A percentile compares a stretch with the other conserved stretches of the same genome.
phyloP scores from a whole-genome alignment of 2,797 vertebrate genomes.

The Coluber constrictor region DNA sequence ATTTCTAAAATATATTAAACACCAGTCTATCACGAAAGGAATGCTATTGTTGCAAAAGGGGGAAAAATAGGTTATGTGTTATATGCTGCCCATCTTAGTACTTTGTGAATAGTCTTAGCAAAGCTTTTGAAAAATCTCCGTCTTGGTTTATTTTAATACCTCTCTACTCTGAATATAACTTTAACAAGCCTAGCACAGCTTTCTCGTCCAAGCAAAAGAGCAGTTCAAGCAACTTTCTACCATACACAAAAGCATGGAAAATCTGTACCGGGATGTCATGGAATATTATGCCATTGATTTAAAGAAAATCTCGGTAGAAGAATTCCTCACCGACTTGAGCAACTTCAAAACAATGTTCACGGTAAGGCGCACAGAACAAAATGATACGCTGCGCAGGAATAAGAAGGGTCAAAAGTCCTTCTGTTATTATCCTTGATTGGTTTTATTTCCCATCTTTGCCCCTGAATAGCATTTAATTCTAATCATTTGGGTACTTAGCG shows the following conservation, averaged over 20 bases:
- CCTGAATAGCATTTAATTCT: not conserved
- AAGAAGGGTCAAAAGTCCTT: not conserved
- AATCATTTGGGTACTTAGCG: not conserved
- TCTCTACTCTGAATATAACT: slow-evolving; percentile 36
- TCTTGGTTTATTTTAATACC: slow-evolving; percentile 15
- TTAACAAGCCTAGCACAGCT: slow-evolving; percentile 77
- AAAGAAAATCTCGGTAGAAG: slow-evolving; percentile 93
- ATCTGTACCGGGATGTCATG: slow-evolving; percentile 82
- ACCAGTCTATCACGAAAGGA: not conserved
- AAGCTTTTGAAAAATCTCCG: not conserved
- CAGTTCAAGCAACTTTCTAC: slow-evolving; percentile 84
- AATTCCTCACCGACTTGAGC: slow-evolving; percentile 90
- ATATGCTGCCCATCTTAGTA: not conserved
- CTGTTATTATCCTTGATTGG: not conserved
- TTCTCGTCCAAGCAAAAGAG: slow-evolving; percentile 80
- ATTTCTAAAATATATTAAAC: not conserved
- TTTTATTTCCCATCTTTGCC: not conserved
- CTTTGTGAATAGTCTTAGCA: not conserved
- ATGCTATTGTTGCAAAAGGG: not conserved
- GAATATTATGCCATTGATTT: slow-evolving; percentile 86
- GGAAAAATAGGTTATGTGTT: not conserved
- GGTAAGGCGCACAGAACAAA: slow-evolving; percentile 65
- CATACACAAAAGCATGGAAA: slow-evolving; percentile 88
- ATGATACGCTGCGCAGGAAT: not conserved
- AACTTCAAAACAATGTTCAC: slow-evolving; percentile 91